Base-by-base conservation (phyloP, 2,888 invertebrate species). In the Cryptophagus acutangulus region DNA sequence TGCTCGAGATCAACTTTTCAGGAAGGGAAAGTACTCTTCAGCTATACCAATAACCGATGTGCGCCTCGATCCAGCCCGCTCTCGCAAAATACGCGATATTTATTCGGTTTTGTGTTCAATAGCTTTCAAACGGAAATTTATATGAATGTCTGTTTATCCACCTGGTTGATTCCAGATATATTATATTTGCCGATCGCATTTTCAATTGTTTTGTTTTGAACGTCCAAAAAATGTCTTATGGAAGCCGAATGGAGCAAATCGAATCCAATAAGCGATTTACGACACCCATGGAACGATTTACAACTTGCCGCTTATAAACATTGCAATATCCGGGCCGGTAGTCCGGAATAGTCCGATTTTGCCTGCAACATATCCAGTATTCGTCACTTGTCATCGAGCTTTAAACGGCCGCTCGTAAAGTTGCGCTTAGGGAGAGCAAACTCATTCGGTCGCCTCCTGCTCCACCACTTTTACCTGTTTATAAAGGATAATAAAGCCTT, bases 401-500 rank as follows among this genome's bases (percentile, higher is more conserved):
- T 52, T 52, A 59, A 61, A 61, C 56, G 57, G 49, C 51, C 50
- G 55, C 52, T 57, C 56, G 59, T 61, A 63, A 63, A 61, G 52
- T 52, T 40, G 16, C 26, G 54, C 49, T 49, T 48, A 49, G 54
- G 45, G 47, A 42, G 45, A 55, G 44, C 41, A 46, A 55, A 52
- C 49, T 51, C 53, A 43, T 55, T 55, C 55, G 52, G 38, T 36
- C 43, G 43, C 50, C 51, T 43, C 43, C 43, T 46, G 48, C 52
- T 46, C 52, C 46, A 48, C 57, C 55, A 57, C 57, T 61, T 63
- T 66, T 63, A 67, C 67, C 67, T 68, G 68, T 68, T 67, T 67
- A 67, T 67, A 63, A 65, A 63, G 65, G 64, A 66, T 65, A 67
- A 68, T 68, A 68, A 68, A 68, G 66, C 61, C 62, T 65, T 65